Evolutionary conservation across 2,113 vertebrate genomes (phyloP), one percentile per base, ranked within the genome.

Genomic region (Erythrolamprus reginae): DNA sequence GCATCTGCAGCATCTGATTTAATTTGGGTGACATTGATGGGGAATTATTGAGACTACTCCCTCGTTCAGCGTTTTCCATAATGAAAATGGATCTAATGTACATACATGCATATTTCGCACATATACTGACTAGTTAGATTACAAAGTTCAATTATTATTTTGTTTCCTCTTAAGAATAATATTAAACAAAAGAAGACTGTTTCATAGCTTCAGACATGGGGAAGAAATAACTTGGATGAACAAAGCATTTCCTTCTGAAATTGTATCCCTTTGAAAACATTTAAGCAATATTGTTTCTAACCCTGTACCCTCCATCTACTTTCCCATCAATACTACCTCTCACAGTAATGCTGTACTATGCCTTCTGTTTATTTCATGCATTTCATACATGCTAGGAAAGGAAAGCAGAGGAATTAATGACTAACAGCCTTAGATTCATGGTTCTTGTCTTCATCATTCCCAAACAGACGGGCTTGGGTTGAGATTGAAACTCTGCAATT

Each of bases 281-380:
- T 50, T 56, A 56, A 50, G 13, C 21, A 50, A 52, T 12, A 10
- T 89, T n/a, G 9, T 86, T 51, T 42, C n/a, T 86, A 45, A 42
- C 8, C 3, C 7, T 77, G 33, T 7, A 77, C 70, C 70, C 70
- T 42, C 17, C 70, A 42, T 33, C 87, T 52, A 55, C 9, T 38
- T 17, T 55, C 38, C 45, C 65, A 84, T 65, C 77, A 91, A 89
- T 93, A 12, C 90, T 58, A 86, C 50, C 65, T 61, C 87, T 87
- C 90, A 93, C 51, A 48, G 84, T 83, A 47, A 48, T 70, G 84
- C 50, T 88, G 77, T 84, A 58, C 52, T 70, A 51, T 83, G 88
- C 65, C 65, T 91, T 91, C 61, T 82, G 84, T 92, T 91, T 92
- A 89, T 92, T 90, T 90, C 65, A 55, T 21, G 45, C 42, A 84